Percentiles rank a stretch among this genome's conserved stretches.
Conservation (phyloP, 2,888 invertebrate species). For the Gisinianus flammeolus region DNA sequence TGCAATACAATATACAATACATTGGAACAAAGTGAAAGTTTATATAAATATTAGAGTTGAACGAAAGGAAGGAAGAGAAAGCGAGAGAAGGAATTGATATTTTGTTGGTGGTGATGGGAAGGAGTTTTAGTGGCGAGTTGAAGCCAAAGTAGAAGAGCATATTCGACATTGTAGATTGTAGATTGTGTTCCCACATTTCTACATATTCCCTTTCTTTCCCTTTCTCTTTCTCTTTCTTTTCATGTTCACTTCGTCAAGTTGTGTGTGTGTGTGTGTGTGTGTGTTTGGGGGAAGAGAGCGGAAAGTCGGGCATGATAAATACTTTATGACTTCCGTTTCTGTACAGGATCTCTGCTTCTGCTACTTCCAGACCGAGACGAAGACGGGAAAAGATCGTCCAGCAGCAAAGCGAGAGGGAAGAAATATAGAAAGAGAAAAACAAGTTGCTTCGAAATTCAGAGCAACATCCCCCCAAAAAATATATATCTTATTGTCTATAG, state of each 20-base stretch:
- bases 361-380: neutral
- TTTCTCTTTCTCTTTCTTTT: slow-evolving; percentile 1
- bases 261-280: no score
- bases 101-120: neutral
- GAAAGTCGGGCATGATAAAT: slow-evolving; percentile 55
- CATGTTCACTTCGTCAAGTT: neutral
- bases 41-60: neutral
- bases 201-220: no score
- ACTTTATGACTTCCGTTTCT: slow-evolving; percentile 59
- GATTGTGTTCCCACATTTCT: no score
- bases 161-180: no score
- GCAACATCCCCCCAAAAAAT: neutral
- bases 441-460: neutral
- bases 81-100: neutral
- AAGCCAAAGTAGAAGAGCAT: no score
- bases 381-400: neutral
- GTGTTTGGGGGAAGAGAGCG: slow-evolving; percentile 12
- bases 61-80: no score
- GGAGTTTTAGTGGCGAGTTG: neutral
- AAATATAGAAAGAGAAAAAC: neutral
- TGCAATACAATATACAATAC: no score
- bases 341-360: slow-evolving; percentile 42
- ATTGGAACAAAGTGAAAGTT: no score
- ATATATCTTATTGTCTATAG: no score
- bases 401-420: neutral